Conservation (phyloP, 2,888 invertebrate genomes). For the Bombylius major region DNA sequence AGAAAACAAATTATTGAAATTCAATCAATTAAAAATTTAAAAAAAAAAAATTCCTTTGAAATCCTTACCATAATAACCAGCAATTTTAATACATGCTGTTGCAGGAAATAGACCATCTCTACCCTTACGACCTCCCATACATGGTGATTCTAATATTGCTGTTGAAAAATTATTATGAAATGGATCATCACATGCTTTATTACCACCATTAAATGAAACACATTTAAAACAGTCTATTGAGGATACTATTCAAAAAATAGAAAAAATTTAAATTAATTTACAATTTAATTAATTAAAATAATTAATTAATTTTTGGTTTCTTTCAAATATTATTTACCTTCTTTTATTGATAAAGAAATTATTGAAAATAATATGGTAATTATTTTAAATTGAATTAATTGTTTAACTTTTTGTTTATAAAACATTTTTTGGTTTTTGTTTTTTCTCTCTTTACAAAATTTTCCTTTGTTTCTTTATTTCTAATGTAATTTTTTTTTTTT, state of each 20-base stretch:
- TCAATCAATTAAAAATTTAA: neutral
- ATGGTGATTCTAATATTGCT: conserved; percentile 75
- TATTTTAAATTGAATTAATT: no score
- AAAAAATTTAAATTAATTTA: neutral
- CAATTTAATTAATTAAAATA: no score
- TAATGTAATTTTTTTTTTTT: no score
- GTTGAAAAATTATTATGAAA: conserved; percentile 85
- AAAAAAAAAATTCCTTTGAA: neutral
- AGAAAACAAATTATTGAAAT: neutral
- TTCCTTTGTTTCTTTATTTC: no score
- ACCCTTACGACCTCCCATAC: conserved; percentile 87
- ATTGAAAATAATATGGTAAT: no score
- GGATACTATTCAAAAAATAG: conserved; percentile 33
- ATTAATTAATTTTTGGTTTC: neutral
- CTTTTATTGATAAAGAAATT: neutral
- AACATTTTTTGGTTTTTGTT: no score
- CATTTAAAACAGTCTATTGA: conserved; percentile 96
- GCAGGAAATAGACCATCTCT: conserved; percentile 91
- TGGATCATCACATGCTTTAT: conserved; percentile 84
- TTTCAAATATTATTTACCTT: neutral
- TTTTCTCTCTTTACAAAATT: no score
- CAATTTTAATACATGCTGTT: conserved; percentile 92
- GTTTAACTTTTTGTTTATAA: no score
- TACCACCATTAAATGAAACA: conserved; percentile 77
- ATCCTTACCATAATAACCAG: conserved; percentile 72